Evolutionary conservation across 2,888 invertebrate genomes (phyloP).

Genomic region (Cheilosia pagana): DNA sequence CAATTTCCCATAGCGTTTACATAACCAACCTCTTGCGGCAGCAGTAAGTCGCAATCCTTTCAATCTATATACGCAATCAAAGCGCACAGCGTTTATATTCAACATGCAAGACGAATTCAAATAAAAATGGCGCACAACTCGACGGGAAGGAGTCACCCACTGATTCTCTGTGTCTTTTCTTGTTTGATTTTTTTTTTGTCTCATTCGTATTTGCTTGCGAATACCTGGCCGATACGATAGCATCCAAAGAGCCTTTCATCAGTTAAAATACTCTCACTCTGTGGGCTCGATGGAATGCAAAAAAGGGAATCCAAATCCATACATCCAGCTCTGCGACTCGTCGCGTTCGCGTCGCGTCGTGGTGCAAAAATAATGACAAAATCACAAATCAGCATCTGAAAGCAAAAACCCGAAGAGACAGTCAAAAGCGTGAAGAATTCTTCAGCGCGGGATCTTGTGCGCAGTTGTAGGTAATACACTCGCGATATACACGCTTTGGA

Average conservation of each 20-base stretch:
- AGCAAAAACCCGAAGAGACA: conserved; percentile 60
- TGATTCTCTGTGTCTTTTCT: conserved; percentile 42
- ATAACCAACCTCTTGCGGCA: not conserved
- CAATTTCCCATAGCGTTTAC: not conserved
- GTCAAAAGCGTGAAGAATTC: conserved; percentile 69
- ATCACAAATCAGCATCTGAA: conserved; percentile 72
- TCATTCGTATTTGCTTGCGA: not conserved
- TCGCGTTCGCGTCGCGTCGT: conserved; percentile 26
- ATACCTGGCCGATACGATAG: conserved; percentile 27
- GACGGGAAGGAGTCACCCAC: conserved; percentile 70
- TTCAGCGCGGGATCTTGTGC: conserved; percentile 39
- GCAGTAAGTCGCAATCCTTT: conserved; percentile 13
- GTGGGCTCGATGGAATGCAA: conserved; percentile 40
- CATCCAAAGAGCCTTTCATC: conserved; percentile 68
- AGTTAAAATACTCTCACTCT: conserved; percentile 60
- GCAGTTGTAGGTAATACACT: conserved; percentile 24
- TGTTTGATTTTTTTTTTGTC: conserved; percentile 29
- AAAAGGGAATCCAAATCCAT: conserved; percentile 71
- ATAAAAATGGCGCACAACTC: conserved; percentile 65
- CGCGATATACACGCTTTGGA: conserved; percentile 27
- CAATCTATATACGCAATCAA: conserved; percentile 26
- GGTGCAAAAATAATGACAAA: conserved; percentile 74
- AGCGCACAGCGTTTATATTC: conserved; percentile 6
- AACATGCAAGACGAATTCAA: not conserved
- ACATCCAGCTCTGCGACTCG: conserved; percentile 10